Evolutionary conservation across 1,140 invertebrate genomes (phyloP).

Genomic region (Heliothis subflexa): DNA sequence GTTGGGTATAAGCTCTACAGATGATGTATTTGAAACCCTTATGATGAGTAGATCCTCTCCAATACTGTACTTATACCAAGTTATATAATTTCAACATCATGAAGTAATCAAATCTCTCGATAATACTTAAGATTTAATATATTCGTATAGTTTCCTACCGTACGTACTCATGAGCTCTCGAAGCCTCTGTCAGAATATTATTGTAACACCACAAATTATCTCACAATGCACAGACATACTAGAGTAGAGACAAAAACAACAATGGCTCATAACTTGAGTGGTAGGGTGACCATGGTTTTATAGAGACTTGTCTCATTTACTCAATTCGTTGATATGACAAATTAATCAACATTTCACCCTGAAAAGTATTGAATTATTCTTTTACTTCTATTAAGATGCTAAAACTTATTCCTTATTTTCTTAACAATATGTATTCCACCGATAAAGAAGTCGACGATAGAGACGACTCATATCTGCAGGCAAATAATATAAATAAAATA

Average conservation of each 20-base stretch:
- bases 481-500: no score
- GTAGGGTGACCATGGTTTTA: conserved; percentile 44
- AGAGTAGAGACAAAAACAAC: conserved; percentile 65
- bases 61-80: background rate
- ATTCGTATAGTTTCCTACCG: conserved; percentile 30
- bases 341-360: no score
- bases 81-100: background rate
- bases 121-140: conserved; percentile 11
- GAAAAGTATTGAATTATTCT: no score
- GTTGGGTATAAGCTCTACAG: no score
- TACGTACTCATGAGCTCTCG: conserved; percentile 13
- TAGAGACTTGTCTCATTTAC: background rate
- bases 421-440: no score
- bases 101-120: conserved; percentile 12
- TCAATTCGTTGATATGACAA: no score
- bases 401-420: no score
- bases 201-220: conserved; percentile 52
- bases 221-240: conserved; percentile 46
- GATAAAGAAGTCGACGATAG: no score
- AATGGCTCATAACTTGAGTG: conserved; percentile 64
- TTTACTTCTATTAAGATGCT: no score
- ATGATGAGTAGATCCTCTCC: background rate
- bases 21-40: no score
- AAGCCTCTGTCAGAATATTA: conserved; percentile 34
- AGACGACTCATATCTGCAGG: no score